These are phyloP conservation scores for Alviniconcha marisindica DNA, from an alignment of 1,140 invertebrate species.

Conservation along the genomic window DNA sequence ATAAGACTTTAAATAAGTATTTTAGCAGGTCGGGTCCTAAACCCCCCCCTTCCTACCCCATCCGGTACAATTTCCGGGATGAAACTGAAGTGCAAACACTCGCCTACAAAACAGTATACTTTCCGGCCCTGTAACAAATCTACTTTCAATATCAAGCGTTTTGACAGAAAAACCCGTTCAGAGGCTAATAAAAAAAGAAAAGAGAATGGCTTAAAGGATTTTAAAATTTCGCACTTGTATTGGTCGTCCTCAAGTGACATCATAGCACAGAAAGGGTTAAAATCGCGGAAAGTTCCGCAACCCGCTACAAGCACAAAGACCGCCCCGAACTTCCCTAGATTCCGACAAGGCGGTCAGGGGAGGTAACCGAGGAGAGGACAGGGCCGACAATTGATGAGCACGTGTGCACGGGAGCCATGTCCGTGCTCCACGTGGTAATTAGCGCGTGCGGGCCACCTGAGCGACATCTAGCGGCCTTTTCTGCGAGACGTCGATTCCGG, in stretches of 20 bases:
- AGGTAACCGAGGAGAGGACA: neutral
- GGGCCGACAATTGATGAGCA: conserved; percentile 29
- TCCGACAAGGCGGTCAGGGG: neutral
- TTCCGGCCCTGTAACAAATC: no score
- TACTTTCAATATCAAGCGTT: no score
- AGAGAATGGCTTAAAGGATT: neutral
- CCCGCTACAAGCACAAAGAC: neutral
- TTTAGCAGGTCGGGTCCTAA: no score
- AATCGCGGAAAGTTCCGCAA: neutral
- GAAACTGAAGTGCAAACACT: no score
- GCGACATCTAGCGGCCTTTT: conserved; percentile 37
- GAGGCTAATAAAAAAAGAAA: no score
- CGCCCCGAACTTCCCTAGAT: neutral
- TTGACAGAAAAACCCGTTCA: no score
- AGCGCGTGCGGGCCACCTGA: conserved; percentile 35
- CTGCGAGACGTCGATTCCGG: conserved; percentile 12
- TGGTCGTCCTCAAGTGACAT: neutral
- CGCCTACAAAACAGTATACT: no score
- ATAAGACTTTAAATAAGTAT: no score
- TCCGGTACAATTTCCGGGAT: no score
- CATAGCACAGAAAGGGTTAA: neutral
- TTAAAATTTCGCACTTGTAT: neutral
- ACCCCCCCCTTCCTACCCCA: no score
- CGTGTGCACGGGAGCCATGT: conserved; percentile 28
- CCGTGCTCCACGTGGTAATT: conserved; percentile 36